Base-by-base conservation (phyloP, 2,113 vertebrate species). In the Psilopsiagon aymara region DNA sequence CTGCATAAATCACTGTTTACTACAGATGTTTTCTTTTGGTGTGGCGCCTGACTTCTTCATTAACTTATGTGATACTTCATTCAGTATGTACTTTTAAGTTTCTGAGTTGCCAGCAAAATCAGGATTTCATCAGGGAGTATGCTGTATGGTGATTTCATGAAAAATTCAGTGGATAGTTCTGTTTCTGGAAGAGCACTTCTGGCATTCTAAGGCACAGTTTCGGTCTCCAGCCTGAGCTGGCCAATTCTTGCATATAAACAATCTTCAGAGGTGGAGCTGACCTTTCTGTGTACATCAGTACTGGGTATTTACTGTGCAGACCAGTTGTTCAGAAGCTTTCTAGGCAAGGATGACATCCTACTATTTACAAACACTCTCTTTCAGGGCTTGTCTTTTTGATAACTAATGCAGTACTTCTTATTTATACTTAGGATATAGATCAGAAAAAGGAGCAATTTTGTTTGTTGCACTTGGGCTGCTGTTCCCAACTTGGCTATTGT, bases 391-490 rank as follows among this genome's bases (percentile, higher is more conserved):
- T 51, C 39, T 81, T 69, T 46, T 75, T 37, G 41, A 28, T 83
- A 59, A 31, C 43, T 79, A 60, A 13, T 43, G 11, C 31, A 63
- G 39, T 75, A 46, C 27, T 91, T 19, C 17, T 67, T 64, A 44
- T 31, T 62, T 91, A 19, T 70, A 10, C 41, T n/a, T 60, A 17
- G 19, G 31, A n/a, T 68, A 39, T 73, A 55, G 19, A 55, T 82
- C 35, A 71, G 41, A 25, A 77, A 81, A 62, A 77, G 39, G 75
- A 81, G 19, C 28, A 16, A 27, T 85, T 60, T 53, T 2, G 1
- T 18, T 10, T 57, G 70, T 62, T 0, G 0, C 0, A 0, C 46
- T 67, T 53, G 62, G 41, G 33, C 64, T 88, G 44, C 69, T 44
- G 11, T 76, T 88, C 28, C 29, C 6, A 23, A 0, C 86, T 86